Base-by-base conservation (phyloP, 2,113 vertebrate genomes). In the Triplophysa siluroides region DNA sequence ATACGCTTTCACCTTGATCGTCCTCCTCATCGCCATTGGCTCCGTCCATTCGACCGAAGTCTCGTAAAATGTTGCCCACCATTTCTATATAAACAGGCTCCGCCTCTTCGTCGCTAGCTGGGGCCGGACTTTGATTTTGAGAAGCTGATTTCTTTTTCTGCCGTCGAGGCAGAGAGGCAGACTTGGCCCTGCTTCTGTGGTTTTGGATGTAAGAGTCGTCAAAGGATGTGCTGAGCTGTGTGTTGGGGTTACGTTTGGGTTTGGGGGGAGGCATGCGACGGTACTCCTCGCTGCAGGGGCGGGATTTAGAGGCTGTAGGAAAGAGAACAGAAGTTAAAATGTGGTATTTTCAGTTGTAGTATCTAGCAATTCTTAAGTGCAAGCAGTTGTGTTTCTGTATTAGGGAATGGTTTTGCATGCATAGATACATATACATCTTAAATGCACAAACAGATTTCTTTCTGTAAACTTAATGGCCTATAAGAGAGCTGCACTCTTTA, bases 31-130 rank as follows among this genome's bases (percentile, higher is more conserved):
- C 84, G 7, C 62, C 81, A 47, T 76, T 76, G 16, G 71, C 26
- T 3, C 78, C 79, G 2, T 77, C 70, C 26, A 74, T 82, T 6
- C 89, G 92, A 84, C 93, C 92, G 79, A 96, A 93, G 88, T 97
- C 96, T 76, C 92, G 90, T 79, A 96, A 89, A 76, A 98, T 94
- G 89, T 98, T 97, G 33, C 96, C 97, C 83, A 98, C 96, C 97
- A 99, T 99, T 92, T 99, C 97, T 21, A 98, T 98, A 88, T 99
- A 99, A 78, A 99, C 96, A 0, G 98, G 96, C 83, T 99, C 97
- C 33, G 96, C 94, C 16, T 97, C 95, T 1, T 97, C 95, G 0
- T 96, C 95, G 0, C 93, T 88, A 84, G 95, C 95, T 58, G 87
- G 86, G 47, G 91, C 88, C 0, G 93, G 93, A 84, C 92, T 94